Base-by-base conservation (phyloP, 2,113 vertebrate genomes). In the Trichechus manatus region DNA sequence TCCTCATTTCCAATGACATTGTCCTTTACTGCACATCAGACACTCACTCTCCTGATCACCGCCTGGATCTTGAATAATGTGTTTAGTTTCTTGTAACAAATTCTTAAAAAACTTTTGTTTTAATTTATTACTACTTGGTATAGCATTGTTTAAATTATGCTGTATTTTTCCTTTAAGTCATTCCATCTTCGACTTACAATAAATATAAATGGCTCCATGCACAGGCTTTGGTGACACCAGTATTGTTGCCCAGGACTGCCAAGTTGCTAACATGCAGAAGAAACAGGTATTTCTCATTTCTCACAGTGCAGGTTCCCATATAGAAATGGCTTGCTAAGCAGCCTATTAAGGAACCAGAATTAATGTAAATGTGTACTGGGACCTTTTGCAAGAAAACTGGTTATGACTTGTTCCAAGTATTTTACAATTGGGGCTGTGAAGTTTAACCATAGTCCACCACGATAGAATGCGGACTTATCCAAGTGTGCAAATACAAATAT, bases 171-270 rank as follows among this genome's bases (percentile, higher is more conserved):
- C 98, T 96, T 98, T 98, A 98, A 98, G 97, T 98, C 98, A 98
- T 97, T 98, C 97, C 96, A 98, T 98, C 97, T 98, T 98, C 97
- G 97, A 98, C 98, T 98, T 98, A 98, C 97, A 98, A 98, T 98
- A 97, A 98, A 98, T 98, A 98, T 94, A 97, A 97, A 98, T 95
- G 97, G 97, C 97, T 98, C 96, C 96, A 86, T 98, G 98, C 93
- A 97, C 95, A 98, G 97, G 96, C 96, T 98, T 98, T 96, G 98
- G 94, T 96, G 94, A 98, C 89, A 74, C 82, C 83, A 98, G 89
- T 95, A 93, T 68, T 93, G 61, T 74, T 96, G 94, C 96, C 97
- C 93, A 6, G 87, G 93, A 97, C 89, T 97, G 96, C 98, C 97
- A 98, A 98, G 95, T 96, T 98, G 95, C 96, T 98, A 98, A 97